Evolutionary conservation across 2,888 invertebrate species (phyloP).

Genomic region (Volucella inanis): DNA sequence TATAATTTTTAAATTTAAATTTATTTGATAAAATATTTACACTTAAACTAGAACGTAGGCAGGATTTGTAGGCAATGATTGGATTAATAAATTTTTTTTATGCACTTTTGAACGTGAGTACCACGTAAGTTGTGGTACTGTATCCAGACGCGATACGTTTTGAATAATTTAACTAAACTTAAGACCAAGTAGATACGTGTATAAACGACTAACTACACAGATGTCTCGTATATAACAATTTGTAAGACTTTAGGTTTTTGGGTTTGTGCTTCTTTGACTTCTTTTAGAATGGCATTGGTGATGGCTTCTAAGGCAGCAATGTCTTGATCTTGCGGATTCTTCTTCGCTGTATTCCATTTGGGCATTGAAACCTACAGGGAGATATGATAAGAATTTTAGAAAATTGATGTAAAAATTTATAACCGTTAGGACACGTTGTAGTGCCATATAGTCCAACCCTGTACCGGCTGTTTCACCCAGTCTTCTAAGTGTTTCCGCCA

Average conservation of each 20-base stretch:
- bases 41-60: conserved; percentile 59
- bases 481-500: conserved; percentile 91
- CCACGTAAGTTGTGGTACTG: neutral
- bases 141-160: conserved; percentile 44
- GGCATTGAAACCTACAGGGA: conserved; percentile 88
- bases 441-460: conserved; percentile 87
- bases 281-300: conserved; percentile 86
- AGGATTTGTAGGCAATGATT: conserved; percentile 71
- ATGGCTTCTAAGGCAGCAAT: conserved; percentile 85
- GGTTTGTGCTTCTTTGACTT: conserved; percentile 86
- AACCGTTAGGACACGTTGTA: conserved; percentile 90
- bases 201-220: conserved; percentile 85
- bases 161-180: conserved; percentile 50
- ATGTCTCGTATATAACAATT: conserved; percentile 94
- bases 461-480: conserved; percentile 91
- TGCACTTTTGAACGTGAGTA: conserved; percentile 37
- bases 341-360: conserved; percentile 84
- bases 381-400: neutral
- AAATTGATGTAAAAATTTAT: conserved; percentile 7
- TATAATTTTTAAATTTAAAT: conserved; percentile 4
- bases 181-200: conserved; percentile 29
- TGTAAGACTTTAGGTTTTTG: conserved; percentile 86
- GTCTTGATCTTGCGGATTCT: conserved; percentile 86
- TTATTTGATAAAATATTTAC: conserved; percentile 35
- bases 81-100: conserved; percentile 8